Percentiles rank a stretch among this genome's conserved stretches.
These are phyloP conservation scores for Oreochromis spilurus DNA, from an alignment of 2,113 vertebrate genomes.

Conservation along the genomic window DNA sequence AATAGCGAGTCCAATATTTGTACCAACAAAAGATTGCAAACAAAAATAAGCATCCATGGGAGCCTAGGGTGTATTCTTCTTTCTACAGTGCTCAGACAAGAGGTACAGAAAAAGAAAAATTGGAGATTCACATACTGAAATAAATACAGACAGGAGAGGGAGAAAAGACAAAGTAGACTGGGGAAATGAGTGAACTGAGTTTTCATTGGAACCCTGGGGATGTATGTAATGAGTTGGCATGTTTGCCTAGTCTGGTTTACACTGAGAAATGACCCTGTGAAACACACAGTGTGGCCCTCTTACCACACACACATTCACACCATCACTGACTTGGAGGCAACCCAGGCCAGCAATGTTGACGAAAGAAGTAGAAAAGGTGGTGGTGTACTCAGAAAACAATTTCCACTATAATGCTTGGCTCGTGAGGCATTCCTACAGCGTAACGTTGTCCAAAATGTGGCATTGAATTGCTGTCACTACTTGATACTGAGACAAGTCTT, in stretches of 20 bases:
- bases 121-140: neutral
- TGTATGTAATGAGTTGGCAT: slow-evolving; percentile 45
- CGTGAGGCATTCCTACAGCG: neutral
- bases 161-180: neutral
- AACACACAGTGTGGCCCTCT: slow-evolving; percentile 1
- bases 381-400: neutral
- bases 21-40: neutral
- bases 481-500: neutral
- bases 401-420: neutral
- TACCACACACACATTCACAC: neutral
- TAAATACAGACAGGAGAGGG: neutral
- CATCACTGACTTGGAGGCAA: neutral
- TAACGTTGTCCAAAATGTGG: neutral
- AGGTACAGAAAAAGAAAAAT: neutral
- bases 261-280: slow-evolving; percentile 50
- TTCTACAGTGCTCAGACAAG: neutral
- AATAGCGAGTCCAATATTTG: neutral
- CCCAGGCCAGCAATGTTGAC: neutral
- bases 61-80: neutral
- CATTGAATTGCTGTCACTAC: neutral
- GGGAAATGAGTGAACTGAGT: neutral
- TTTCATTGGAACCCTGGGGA: slow-evolving; percentile 37
- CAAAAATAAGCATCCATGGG: neutral
- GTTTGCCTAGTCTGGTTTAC: slow-evolving; percentile 51
- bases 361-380: neutral